Evolutionary conservation across 2,888 invertebrate species (phyloP), one percentile per base, ranked within the genome.

Genomic region (Nymphalis polychloros): DNA sequence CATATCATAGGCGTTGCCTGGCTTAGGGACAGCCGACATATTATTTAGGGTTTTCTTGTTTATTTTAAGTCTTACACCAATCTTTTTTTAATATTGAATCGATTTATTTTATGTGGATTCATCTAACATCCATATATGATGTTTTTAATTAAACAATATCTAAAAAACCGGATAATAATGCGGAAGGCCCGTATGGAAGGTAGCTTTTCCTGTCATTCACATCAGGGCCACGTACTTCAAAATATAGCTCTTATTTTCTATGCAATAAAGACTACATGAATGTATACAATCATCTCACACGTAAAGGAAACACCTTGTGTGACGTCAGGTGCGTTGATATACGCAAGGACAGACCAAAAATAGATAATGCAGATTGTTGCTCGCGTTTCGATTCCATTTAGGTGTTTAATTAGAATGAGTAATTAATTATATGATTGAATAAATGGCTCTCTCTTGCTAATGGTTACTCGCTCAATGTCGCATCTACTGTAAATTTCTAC

Each of bases 101-200:
- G 13, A 57, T 19, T 41, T 41, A 19, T 57, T 57, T 57, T 41
- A 62, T 65, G 59, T 41, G 41, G 13, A 13, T 52, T 41, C 17
- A 63, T 68, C 61, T 55, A 61, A 27, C 61, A 35, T 65, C 62
- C 53, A 59, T 57, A 59, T 61, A 64, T n/a, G 62, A 49, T 13
- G 35, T 63, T 67, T 67, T 67, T 67, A 66, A 70, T 65, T 65
- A 71, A 47, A 50, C 47, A 53, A 59, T 60, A 55, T 68, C 65
- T 59, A 69, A 68, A 66, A 68, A 71, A 71, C 65, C 70, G 63
- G 69, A 72, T 69, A 72, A 72, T 63, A 69, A 69, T 57, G 65
- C 73, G 73, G 73, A 72, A 73, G 72, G 61, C 72, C 72, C 72
- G 70, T 67, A 72, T 67, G 66, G 62, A 50, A 63, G 31, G 49